A percentile compares a stretch with the other conserved stretches of the same genome.
Conservation (phyloP, 2,797 vertebrate species). For the Myioborus melanocephalus region DNA sequence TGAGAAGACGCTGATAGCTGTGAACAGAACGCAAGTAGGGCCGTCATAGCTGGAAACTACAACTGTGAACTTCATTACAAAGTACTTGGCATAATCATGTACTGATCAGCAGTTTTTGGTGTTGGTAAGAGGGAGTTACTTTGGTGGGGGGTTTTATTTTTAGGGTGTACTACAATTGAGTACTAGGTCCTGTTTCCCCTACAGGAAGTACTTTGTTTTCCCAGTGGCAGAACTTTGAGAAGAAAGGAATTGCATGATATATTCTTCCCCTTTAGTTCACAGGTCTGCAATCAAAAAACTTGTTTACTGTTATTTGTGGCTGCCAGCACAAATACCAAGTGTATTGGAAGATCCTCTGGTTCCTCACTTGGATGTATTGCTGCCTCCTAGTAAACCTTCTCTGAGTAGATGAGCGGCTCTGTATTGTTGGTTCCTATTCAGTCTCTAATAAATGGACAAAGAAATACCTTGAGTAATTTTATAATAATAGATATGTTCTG, state of each 20-base stretch:
- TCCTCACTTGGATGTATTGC: not conserved
- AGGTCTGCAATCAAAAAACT: not conserved
- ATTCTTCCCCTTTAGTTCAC: not conserved
- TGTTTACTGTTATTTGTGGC: not conserved
- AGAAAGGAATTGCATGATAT: not conserved
- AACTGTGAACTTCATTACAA: not conserved
- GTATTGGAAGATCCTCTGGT: not conserved
- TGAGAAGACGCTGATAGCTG: not conserved
- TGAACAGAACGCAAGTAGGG: not conserved
- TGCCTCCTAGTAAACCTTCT: not conserved
- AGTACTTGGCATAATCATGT: not conserved
- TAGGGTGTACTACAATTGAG: not conserved
- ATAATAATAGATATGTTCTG: not conserved
- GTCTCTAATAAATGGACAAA: not conserved
- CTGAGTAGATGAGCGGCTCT: not conserved
- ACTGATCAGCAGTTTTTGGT: not conserved
- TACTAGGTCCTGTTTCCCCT: not conserved
- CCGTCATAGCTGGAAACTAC: not conserved
- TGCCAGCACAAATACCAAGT: not conserved
- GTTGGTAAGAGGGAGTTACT: not conserved
- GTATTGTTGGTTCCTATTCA: not conserved
- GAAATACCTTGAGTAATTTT: not conserved
- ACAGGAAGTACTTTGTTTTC: not conserved
- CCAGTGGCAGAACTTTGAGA: not conserved
- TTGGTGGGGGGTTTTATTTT: accelerated